phyloP scores from a whole-genome alignment of 2,888 invertebrate genomes.

The Microplitis deprimator region DNA sequence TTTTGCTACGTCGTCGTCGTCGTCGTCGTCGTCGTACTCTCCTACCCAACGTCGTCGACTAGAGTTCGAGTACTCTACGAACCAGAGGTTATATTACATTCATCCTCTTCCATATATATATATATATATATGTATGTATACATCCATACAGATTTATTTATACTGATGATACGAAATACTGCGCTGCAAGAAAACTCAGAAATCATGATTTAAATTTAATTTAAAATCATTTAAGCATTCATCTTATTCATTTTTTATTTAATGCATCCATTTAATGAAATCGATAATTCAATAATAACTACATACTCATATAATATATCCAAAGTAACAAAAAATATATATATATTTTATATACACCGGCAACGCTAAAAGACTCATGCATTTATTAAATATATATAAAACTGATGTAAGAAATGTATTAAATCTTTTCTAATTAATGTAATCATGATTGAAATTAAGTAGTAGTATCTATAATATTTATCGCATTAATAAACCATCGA shows the following conservation, averaged over 20 bases:
- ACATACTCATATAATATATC: background rate
- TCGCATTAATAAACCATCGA: slow-evolving; percentile 24
- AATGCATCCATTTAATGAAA: background rate
- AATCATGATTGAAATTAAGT: slow-evolving; percentile 7
- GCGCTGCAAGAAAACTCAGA: background rate
- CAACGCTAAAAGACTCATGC: background rate
- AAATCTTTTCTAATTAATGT: slow-evolving; percentile 21
- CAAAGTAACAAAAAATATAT: background rate
- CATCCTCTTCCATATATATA: background rate
- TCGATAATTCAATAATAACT: slow-evolving; percentile 16
- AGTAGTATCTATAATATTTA: slow-evolving; percentile 16
- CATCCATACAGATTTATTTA: background rate
- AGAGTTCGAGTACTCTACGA: slow-evolving; percentile 12
- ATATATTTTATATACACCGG: background rate
- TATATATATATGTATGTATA: background rate
- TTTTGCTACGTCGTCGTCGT: slow-evolving; percentile 52
- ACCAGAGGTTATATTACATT: slow-evolving; percentile 23
- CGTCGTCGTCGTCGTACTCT: slow-evolving; percentile 44
- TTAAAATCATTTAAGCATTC: background rate
- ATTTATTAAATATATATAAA: background rate
- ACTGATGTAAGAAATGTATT: slow-evolving; percentile 9
- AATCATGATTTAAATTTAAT: slow-evolving; percentile 20
- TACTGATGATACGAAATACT: slow-evolving; percentile 3
- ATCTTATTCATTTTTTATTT: background rate
- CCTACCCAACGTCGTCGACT: slow-evolving; percentile 36